Base-by-base conservation (phyloP, 2,888 invertebrate species). In the Rotaria sp. region DNA sequence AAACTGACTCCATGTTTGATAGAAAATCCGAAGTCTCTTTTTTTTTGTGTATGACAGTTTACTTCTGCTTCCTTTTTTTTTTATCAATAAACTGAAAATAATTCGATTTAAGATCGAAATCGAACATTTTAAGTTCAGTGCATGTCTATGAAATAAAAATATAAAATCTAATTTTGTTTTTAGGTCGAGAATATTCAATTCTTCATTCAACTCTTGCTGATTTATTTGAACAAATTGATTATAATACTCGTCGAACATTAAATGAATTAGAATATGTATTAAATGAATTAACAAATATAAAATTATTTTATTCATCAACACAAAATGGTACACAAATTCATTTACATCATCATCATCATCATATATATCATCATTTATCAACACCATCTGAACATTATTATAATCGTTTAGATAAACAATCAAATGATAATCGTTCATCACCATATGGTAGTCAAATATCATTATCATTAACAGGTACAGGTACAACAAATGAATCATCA, bases 401-500 rank as follows among this genome's bases (percentile, higher is more conserved):
- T 21, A 67, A 30, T 67, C 67, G 67, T 67, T 67, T 35, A 67
- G 67, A 67, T 67, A 67, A 67, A 67, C 67, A 67, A 38, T 35
- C 35, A 1, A 30, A 35, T 21, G 67, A 85, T 41, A 30, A 80
- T 84, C 88, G 67, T 35, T 35, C 35, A 67, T 67, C 67, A 7
- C 67, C 67, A 24, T 80, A 90, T 85, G 91, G 90, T 85, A 95
- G 95, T 80, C 94, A 94, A 89, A 94, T 94, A 85, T 94, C 94
- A 1, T 88, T 90, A 87, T 90, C 90, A 50, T 90, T 89, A 4
- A 88, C 80, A 21, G 45, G 41, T n/a, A 45, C 80, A 45, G 80
- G 45, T 80, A 80, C 80, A 26, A 45, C 80, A 67, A 67, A 67
- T 67, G 67, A 89, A 75, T 95, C 89, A n/a, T 90, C 90, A 4